These are phyloP conservation scores for Circaetus cinerascens DNA, from an alignment of 2,113 vertebrate genomes.

Conservation along the genomic window DNA sequence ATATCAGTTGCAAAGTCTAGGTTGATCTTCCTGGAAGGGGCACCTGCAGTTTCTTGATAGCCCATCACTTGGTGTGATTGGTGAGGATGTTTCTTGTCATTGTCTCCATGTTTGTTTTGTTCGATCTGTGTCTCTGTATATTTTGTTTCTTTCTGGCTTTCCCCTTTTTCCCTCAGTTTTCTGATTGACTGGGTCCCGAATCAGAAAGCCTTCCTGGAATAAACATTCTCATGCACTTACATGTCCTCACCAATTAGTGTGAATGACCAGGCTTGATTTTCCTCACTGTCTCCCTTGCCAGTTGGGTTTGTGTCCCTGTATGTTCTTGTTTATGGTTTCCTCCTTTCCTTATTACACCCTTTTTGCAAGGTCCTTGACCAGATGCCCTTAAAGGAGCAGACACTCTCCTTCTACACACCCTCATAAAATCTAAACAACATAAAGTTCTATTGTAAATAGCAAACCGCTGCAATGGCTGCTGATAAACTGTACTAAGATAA, in stretches of 20 bases:
- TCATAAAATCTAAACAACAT: not conserved
- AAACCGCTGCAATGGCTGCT: not conserved
- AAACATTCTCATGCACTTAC: not conserved
- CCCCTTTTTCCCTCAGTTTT: not conserved
- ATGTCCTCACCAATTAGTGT: not conserved
- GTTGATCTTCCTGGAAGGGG: not conserved
- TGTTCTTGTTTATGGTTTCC: not conserved
- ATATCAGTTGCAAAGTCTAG: not conserved
- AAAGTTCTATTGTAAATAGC: not conserved
- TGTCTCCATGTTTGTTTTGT: not conserved
- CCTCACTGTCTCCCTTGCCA: not conserved
- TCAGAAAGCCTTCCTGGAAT: not conserved
- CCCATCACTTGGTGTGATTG: not conserved
- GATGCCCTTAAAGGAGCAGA: not conserved
- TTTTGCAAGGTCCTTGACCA: not conserved
- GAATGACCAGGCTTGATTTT: not conserved
- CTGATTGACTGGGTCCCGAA: fast-evolving
- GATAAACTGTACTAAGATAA: not conserved
- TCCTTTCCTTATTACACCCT: not conserved
- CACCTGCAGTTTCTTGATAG: not conserved
- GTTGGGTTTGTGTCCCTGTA: not conserved
- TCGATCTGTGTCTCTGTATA: not conserved
- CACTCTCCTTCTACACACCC: not conserved
- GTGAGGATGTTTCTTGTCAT: not conserved
- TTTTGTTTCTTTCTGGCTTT: not conserved